phyloP scores from a whole-genome alignment of 2,888 invertebrate species.

The Caprella mutica region DNA sequence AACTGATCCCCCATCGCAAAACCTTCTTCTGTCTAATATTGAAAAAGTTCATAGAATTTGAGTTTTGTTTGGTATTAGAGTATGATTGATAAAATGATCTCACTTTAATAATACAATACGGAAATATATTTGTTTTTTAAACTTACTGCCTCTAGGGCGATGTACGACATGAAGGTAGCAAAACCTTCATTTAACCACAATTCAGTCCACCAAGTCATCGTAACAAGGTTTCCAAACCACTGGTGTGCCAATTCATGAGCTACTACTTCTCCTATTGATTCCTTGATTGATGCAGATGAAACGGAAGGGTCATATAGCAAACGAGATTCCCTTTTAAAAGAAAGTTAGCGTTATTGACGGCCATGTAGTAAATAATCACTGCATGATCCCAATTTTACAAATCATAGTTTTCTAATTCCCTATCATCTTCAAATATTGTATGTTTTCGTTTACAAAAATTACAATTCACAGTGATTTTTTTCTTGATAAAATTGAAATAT shows the following conservation, averaged over 20 bases:
- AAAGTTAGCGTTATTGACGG: too few species aligned
- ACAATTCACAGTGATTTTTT: too few species aligned
- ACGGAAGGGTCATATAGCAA: slow-evolving; percentile 59
- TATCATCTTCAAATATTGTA: too few species aligned
- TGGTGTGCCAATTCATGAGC: slow-evolving; percentile 77
- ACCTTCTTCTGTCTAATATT: too few species aligned
- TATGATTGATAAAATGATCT: too few species aligned
- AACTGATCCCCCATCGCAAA: slow-evolving; percentile 68
- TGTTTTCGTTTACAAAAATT: too few species aligned
- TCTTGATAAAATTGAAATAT: too few species aligned
- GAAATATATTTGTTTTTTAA: not conserved
- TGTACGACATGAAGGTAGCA: slow-evolving; percentile 61
- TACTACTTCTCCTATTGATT: slow-evolving; percentile 61
- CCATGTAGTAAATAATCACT: too few species aligned
- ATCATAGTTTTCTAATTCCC: too few species aligned
- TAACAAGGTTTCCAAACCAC: slow-evolving; percentile 65
- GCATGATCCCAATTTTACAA: too few species aligned
- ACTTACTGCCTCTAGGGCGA: slow-evolving; percentile 54
- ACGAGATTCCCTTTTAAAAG: slow-evolving; percentile 55
- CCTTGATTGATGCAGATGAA: slow-evolving; percentile 48
- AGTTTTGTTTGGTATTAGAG: too few species aligned
- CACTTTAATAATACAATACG: not conserved
- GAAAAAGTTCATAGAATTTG: too few species aligned
- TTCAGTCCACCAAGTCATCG: slow-evolving; percentile 74
- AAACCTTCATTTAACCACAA: slow-evolving; percentile 81